Evolutionary conservation across 2,113 vertebrate species (phyloP), one percentile per base, ranked within the genome.

Genomic region (Lasiurus cinereus): DNA sequence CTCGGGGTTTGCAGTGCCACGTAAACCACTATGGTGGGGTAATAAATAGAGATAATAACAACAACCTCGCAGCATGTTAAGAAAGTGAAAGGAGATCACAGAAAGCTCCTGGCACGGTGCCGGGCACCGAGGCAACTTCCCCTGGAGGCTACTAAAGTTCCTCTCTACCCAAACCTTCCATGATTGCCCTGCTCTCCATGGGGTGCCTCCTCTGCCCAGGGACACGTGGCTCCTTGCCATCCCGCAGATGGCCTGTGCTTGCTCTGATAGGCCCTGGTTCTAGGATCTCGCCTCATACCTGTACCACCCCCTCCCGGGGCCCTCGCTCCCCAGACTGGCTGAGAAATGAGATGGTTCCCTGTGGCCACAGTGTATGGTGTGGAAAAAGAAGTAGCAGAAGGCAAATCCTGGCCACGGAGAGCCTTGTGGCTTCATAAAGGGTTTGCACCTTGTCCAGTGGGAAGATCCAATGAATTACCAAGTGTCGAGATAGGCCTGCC

Each of bases 51-150:
- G 52, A 43, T 22, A 22, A 43, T 31, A 8, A 36, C 31, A 31
- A 18, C 0, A 0, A 10, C 15, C 6, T 6, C 31, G 8, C 5
- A 39, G 12, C n/a, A 2, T 29, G 8, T 19, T 52, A 54, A 2
- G 4, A 22, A 54, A 59, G 29, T 33, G 56, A 52, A 33, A 12
- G 24, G 29, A 48, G 72, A 6, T 56, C n/a, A 15, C 36, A 21
- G 73, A 50, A 39, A 79, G 5, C 19, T 36, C 39, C 39, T 50
- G 27, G 4, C 27, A 2, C 0, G 0, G 8, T 56, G 56, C 46
- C 70, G 24, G 39, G 24, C 33, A 31, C 18, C 5, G 31, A 87
- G 5, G 82, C 11, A 3, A 6, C 29, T 16, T 72, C n/a, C 7
- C 33, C 64, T 9, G 6, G 36, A 24, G 29, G 56, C n/a, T 10